Evolutionary conservation across 2,113 vertebrate genomes (phyloP).

Genomic region (Perccottus glenii): DNA sequence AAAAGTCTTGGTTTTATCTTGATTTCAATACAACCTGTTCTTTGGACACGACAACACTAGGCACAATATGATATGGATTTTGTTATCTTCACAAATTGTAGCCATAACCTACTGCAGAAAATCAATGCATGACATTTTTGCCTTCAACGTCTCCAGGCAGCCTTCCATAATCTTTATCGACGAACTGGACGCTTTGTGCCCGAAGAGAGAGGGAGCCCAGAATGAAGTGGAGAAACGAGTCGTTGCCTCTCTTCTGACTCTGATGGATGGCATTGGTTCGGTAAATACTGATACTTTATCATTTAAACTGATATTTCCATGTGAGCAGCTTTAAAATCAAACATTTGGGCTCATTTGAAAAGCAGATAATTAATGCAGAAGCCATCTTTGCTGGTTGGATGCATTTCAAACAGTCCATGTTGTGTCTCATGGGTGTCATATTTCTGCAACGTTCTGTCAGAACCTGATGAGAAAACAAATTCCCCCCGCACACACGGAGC

Average conservation of each 20-base stretch:
- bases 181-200: slow-evolving; percentile 94
- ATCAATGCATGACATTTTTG: neutral
- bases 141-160: slow-evolving; percentile 64
- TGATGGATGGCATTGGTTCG: slow-evolving; percentile 97
- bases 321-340: no score
- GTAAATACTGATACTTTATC: slow-evolving; percentile 66
- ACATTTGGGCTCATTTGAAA: slow-evolving; percentile 40
- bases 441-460: slow-evolving; percentile 22
- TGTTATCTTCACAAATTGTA: neutral
- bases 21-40: no score
- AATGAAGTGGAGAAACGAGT: slow-evolving; percentile 97
- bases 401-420: slow-evolving; percentile 43
- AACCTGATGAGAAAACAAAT: slow-evolving; percentile 59
- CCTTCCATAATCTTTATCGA: slow-evolving; percentile 97
- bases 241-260: slow-evolving; percentile 91
- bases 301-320: no score
- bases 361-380: slow-evolving; percentile 53
- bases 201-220: slow-evolving; percentile 91
- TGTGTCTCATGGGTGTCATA: slow-evolving; percentile 48
- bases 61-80: no score
- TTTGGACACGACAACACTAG: no score
- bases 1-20: no score
- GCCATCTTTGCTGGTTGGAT: slow-evolving; percentile 53
- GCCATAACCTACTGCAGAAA: neutral
- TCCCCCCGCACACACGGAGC: neutral